Evolutionary conservation across 2,113 vertebrate species (phyloP).

Genomic region (Tenebrosternarchus preto): DNA sequence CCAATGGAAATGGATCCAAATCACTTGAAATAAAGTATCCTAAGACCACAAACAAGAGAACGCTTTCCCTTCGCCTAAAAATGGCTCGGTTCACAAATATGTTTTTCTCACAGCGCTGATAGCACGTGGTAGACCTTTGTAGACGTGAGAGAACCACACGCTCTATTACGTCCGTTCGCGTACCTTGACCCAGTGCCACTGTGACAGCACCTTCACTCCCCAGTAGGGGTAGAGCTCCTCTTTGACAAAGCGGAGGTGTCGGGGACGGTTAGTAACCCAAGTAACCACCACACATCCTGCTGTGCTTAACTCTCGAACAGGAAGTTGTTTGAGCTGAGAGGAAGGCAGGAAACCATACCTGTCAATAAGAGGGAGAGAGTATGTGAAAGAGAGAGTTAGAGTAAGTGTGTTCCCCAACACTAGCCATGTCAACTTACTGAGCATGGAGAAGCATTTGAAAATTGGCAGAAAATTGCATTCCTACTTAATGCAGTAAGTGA

Average conservation of each 20-base stretch:
- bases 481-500: too few relatives aligned
- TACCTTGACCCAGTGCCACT: conserved; percentile 99
- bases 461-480: too few relatives aligned
- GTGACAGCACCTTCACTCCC: conserved; percentile 80
- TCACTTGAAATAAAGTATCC: too few relatives aligned
- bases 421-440: neutral
- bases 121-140: too few relatives aligned
- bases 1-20: too few relatives aligned
- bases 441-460: too few relatives aligned
- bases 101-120: too few relatives aligned
- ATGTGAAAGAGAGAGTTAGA: conserved; percentile 34
- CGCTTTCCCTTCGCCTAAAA: too few relatives aligned
- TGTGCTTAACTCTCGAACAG: conserved; percentile 79
- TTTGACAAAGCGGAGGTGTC: conserved; percentile 83
- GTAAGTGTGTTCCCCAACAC: too few relatives aligned
- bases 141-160: too few relatives aligned
- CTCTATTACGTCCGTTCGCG: conserved; percentile 23
- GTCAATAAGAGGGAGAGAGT: conserved; percentile 38
- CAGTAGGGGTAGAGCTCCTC: conserved; percentile 92
- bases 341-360: conserved; percentile 86
- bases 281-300: conserved; percentile 83
- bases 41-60: too few relatives aligned
- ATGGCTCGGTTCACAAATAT: too few relatives aligned
- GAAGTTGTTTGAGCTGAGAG: conserved; percentile 84
- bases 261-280: conserved; percentile 94